A percentile compares a stretch with the other conserved stretches of the same genome.
These are phyloP conservation scores for Synergus japonicus DNA, from an alignment of 2,888 invertebrate species.

Conservation along the genomic window DNA sequence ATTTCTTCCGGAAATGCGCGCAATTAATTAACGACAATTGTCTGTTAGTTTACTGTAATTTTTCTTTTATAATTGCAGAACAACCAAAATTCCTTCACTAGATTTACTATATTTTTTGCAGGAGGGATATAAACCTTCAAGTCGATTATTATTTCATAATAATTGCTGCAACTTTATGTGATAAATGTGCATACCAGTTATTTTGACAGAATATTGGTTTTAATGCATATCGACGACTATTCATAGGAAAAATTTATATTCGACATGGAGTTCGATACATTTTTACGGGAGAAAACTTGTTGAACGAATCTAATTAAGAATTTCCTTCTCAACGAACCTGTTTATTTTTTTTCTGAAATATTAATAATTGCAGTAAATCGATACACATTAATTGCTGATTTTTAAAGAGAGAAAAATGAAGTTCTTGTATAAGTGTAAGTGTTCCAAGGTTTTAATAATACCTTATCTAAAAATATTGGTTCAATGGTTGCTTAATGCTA, in stretches of 20 bases:
- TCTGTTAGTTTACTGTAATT: too few relatives aligned
- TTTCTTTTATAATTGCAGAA: not conserved
- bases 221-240: constrained; percentile 15
- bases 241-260: constrained; percentile 13
- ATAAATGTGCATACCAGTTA: not conserved
- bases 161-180: not conserved
- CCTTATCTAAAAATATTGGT: not conserved
- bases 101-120: not conserved
- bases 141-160: not conserved
- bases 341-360: not conserved
- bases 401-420: not conserved
- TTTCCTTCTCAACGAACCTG: constrained; percentile 10
- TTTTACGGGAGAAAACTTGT: constrained; percentile 14
- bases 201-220: constrained; percentile 19
- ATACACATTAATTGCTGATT: constrained; percentile 15
- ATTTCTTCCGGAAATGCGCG: not conserved
- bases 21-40: too few relatives aligned
- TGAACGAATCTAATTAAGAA: constrained; percentile 25
- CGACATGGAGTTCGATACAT: constrained; percentile 7
- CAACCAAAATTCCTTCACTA: constrained; percentile 37
- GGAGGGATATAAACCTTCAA: not conserved
- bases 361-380: constrained; percentile 24
- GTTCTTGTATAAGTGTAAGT: not conserved
- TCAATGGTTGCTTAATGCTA: not conserved
- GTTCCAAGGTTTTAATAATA: not conserved